Conservation (phyloP, 2,888 invertebrate genomes). For the Alitta virens region DNA sequence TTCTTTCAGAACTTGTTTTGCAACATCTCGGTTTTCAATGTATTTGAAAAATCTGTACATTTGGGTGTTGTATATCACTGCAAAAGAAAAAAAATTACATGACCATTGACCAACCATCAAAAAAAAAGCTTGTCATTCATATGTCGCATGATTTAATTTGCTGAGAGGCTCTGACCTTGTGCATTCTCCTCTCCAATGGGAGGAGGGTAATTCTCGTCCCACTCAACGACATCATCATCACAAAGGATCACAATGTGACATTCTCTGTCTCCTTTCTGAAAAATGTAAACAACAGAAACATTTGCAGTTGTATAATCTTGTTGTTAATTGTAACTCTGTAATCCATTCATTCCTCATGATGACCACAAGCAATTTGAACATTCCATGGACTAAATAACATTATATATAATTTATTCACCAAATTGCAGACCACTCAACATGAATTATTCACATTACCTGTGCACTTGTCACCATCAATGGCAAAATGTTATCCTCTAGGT, state of each 20-base stretch:
- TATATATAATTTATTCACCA: too few relatives aligned
- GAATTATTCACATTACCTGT: conserved; percentile 55
- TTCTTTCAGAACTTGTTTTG: conserved; percentile 98
- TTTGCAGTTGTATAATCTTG: not conserved
- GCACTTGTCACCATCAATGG: conserved; percentile 86
- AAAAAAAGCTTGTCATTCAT: too few relatives aligned
- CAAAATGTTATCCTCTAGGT: conserved; percentile 91
- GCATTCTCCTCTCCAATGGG: conserved; percentile 99
- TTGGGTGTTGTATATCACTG: conserved; percentile 88
- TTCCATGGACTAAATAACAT: too few relatives aligned
- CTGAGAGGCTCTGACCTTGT: conserved; percentile 67
- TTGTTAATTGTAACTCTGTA: not conserved
- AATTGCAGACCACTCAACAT: too few relatives aligned
- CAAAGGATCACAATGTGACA: conserved; percentile 94
- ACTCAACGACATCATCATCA: conserved; percentile 93
- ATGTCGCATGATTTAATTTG: too few relatives aligned
- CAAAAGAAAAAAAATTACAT: conserved; percentile 1
- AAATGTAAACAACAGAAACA: conserved; percentile 59
- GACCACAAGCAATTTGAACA: too few relatives aligned
- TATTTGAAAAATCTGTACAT: conserved; percentile 99
- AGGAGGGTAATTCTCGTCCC: conserved; percentile 99
- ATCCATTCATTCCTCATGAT: too few relatives aligned
- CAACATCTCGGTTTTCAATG: conserved; percentile 98
- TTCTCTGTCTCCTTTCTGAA: conserved; percentile 92
- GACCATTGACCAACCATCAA: too few relatives aligned